Conservation (phyloP, 2,888 invertebrate genomes). For the Hymenopus coronatus region DNA sequence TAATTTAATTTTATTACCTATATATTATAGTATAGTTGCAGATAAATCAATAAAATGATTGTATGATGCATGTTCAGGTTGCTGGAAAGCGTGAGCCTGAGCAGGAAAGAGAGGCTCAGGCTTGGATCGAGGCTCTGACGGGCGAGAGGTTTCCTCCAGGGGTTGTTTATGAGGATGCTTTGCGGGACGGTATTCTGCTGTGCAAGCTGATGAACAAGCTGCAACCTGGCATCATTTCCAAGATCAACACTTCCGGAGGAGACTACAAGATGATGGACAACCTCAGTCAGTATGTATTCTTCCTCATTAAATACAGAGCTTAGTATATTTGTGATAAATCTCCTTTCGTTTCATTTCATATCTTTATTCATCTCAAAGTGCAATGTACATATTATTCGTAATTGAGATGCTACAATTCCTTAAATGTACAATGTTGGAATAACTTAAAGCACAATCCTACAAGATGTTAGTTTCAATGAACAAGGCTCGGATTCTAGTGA, state of each 20-base stretch:
- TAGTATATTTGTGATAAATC: too few species aligned
- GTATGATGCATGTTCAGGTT: constrained; percentile 56
- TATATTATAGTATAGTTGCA: too few species aligned
- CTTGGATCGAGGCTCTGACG: constrained; percentile 80
- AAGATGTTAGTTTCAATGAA: too few species aligned
- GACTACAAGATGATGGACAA: constrained; percentile 98
- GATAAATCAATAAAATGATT: neutral
- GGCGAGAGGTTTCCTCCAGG: constrained; percentile 73
- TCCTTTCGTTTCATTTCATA: too few species aligned
- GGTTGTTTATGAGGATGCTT: constrained; percentile 70
- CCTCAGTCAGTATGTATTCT: constrained; percentile 73
- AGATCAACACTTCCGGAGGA: constrained; percentile 79
- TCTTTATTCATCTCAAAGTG: too few species aligned
- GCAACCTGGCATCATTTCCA: constrained; percentile 77
- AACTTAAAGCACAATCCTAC: too few species aligned
- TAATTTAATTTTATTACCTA: too few species aligned
- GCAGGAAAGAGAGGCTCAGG: constrained; percentile 76
- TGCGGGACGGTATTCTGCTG: constrained; percentile 79
- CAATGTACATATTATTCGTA: too few species aligned
- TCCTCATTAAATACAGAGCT: neutral
- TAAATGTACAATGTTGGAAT: too few species aligned
- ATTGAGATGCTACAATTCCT: too few species aligned
- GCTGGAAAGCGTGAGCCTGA: constrained; percentile 78
- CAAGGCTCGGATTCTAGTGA: too few species aligned
- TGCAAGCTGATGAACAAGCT: constrained; percentile 89